Evolutionary conservation across 2,797 vertebrate genomes (phyloP), one percentile per base, ranked within the genome.

Genomic region (Girardinus metallicus): DNA sequence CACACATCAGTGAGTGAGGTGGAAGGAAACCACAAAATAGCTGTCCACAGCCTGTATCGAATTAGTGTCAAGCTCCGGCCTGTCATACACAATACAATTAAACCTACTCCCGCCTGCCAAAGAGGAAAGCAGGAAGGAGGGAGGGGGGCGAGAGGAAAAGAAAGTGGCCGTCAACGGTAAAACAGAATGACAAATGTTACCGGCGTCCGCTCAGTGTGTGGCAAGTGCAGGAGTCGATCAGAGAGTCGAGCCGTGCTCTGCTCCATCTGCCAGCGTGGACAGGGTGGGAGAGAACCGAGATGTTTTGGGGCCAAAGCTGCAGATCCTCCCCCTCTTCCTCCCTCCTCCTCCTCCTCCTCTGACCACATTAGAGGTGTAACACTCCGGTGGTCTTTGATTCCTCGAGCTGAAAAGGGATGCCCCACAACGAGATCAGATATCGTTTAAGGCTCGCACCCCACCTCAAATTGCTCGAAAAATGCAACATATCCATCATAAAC

Each of bases 11-110:
- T 79, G 83, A 90, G 88, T 78, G 88, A 92, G 91, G 89, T 89
- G 86, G 88, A 94, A 93, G 90, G 90, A 92, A 93, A 90, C 87
- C 89, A 93, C 92, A 90, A 94, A 95, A 92, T 82, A 78, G 75
- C 87, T 84, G 62, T 89, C 88, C 89, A 86, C 79, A 86, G 90
- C 90, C 90, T 94, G 92, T 80, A 81, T 93, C 92, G 93, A 94
- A 78, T 92, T 77, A 74, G 74, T 12, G 88, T 93, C 93, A 94
- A 93, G 90, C 93, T 93, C 94, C 92, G 91, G 81, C 90, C 90
- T 91, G 90, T 93, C 94, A 92, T 93, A 88, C 90, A 94, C 87
- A 88, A 94, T 92, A 91, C 92, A 93, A 94, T 94, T 93, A 94
- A 91, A 94, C 80, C 78, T 90, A 93, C 93, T 92, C 88, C 89